phyloP scores from a whole-genome alignment of 2,888 invertebrate species.

The Mesorhabditis spiculigera region DNA sequence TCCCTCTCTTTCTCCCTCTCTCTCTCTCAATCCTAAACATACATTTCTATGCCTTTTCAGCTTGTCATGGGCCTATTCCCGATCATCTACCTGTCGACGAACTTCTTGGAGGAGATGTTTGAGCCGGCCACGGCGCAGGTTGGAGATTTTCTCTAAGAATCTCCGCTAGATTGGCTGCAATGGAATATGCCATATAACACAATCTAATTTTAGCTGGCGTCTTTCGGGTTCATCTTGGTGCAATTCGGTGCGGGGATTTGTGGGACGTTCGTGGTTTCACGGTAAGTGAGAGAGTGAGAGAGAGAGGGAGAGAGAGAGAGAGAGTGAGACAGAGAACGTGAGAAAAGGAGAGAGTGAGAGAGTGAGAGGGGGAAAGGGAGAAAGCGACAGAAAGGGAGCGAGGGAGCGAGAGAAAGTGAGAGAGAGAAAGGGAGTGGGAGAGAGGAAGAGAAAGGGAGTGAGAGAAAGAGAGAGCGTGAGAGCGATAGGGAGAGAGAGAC shows the following conservation, averaged over 20 bases:
- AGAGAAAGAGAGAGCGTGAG: too few relatives aligned
- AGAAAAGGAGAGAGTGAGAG: too few relatives aligned
- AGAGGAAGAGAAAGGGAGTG: too few relatives aligned
- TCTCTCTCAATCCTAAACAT: not conserved
- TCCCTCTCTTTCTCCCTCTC: too few relatives aligned
- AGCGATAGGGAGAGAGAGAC: too few relatives aligned
- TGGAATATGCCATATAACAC: not conserved
- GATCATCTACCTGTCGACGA: constrained; percentile 3
- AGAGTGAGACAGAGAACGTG: too few relatives aligned
- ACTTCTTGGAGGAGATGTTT: not conserved
- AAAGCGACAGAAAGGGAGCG: too few relatives aligned
- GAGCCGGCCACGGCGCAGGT: not conserved
- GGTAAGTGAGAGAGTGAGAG: not conserved
- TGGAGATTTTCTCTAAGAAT: not conserved
- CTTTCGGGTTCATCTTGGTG: not conserved
- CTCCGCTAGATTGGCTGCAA: not conserved
- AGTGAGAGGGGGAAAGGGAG: too few relatives aligned
- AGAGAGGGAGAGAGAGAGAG: too few relatives aligned
- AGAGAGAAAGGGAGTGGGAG: too few relatives aligned
- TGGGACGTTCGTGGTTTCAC: not conserved
- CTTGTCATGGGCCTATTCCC: not conserved
- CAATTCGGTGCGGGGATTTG: not conserved
- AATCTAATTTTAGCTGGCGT: not conserved
- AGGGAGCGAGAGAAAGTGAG: too few relatives aligned
- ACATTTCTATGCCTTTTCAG: not conserved